A percentile compares a stretch with the other conserved stretches of the same genome.
Evolutionary conservation across 2,113 vertebrate species (phyloP).

Genomic region (Perca schrenkii): DNA sequence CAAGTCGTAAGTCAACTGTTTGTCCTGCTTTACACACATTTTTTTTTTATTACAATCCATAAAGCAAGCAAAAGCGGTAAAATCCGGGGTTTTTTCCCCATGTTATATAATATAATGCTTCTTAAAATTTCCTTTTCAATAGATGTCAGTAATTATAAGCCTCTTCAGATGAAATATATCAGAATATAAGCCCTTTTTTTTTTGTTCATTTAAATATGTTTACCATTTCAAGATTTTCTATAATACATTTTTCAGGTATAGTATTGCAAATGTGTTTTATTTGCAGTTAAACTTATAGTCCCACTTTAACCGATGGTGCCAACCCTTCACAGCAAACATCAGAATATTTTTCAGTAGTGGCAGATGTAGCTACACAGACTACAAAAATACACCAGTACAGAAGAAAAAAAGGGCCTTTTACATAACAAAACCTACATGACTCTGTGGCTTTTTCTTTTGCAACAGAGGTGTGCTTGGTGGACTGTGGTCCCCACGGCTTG

Average conservation of each 20-base stretch:
- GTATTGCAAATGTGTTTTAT: slow-evolving; percentile 22
- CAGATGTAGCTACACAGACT: slow-evolving; percentile 45
- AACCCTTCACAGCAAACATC: slow-evolving; percentile 48
- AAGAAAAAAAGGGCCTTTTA: neutral
- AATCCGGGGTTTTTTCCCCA: neutral
- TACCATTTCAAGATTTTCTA: neutral
- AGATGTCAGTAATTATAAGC: slow-evolving; percentile 13
- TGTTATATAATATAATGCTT: slow-evolving; percentile 9
- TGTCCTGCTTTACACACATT: neutral
- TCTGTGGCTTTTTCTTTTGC: slow-evolving; percentile 31
- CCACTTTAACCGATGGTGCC: slow-evolving; percentile 41
- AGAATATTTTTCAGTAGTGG: slow-evolving; percentile 32
- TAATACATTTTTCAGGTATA: neutral
- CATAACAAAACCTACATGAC: slow-evolving; percentile 52
- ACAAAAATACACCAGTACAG: slow-evolving; percentile 37
- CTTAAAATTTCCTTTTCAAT: neutral
- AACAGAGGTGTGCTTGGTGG: slow-evolving; percentile 91
- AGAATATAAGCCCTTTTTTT: neutral
- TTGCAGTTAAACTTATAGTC: slow-evolving; percentile 52
- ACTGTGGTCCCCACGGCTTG: slow-evolving; percentile 92
- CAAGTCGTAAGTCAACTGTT: neutral
- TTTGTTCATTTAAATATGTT: neutral
- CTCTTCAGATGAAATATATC: slow-evolving; percentile 20
- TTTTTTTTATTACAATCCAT: slow-evolving; percentile 10
- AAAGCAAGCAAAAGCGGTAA: slow-evolving; percentile 19